A percentile compares a stretch with the other conserved stretches of the same genome.
Evolutionary conservation across 2,113 vertebrate genomes (phyloP).

Genomic region (Peromyscus maniculatus): DNA sequence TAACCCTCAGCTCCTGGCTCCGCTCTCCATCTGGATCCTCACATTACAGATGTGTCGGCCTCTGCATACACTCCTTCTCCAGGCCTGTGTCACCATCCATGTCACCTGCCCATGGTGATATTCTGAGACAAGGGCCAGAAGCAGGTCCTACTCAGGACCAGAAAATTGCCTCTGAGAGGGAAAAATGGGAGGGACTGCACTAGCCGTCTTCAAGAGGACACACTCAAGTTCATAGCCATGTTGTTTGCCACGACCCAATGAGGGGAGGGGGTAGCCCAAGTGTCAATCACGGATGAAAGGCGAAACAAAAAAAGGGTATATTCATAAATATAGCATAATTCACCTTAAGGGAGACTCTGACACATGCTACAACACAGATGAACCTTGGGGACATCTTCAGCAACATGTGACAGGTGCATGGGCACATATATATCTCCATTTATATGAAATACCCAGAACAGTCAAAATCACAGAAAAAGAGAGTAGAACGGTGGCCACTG

Average conservation of each 20-base stretch:
- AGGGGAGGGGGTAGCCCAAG: too few relatives aligned
- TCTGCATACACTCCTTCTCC: not conserved
- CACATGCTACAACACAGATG: not conserved
- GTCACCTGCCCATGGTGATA: too few relatives aligned
- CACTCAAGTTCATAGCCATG: not conserved
- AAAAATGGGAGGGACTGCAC: accelerated
- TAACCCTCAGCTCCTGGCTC: not conserved
- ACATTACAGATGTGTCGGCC: accelerated
- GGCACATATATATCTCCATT: not conserved
- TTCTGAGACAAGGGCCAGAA: not conserved
- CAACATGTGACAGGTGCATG: not conserved
- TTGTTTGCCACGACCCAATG: not conserved
- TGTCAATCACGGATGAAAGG: not conserved
- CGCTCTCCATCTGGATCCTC: not conserved
- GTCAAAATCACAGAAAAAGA: not conserved
- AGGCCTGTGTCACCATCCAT: not conserved
- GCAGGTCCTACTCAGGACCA: not conserved
- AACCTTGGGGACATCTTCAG: not conserved
- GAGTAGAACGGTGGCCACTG: not conserved
- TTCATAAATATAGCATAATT: not conserved
- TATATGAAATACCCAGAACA: accelerated
- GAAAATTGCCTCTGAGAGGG: not conserved
- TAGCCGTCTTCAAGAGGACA: not conserved
- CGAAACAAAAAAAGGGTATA: not conserved
- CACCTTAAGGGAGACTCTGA: not conserved